These are phyloP conservation scores for Gadus chalcogrammus DNA, from an alignment of 2,113 vertebrate genomes.

Conservation along the genomic window DNA sequence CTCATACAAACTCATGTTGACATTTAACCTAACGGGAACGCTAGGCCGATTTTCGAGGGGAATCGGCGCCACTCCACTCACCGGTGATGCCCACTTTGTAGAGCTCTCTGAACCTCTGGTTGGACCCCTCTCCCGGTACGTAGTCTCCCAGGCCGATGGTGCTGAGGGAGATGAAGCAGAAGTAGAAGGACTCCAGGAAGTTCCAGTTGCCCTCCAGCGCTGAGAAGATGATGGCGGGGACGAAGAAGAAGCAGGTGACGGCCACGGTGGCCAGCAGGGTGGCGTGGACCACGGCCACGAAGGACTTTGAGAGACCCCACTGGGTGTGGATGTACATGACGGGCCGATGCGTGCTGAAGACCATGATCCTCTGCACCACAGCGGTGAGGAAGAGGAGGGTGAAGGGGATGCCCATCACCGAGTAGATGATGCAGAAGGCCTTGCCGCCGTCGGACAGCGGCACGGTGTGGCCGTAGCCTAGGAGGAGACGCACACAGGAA, in stretches of 20 bases:
- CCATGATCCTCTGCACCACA: slow-evolving; percentile 91
- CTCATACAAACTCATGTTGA: too few relatives aligned
- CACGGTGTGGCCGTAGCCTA: slow-evolving; percentile 95
- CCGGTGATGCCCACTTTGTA: slow-evolving; percentile 95
- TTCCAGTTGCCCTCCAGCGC: slow-evolving; percentile 93
- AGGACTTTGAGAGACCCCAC: slow-evolving; percentile 89
- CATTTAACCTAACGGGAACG: too few relatives aligned
- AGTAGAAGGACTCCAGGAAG: slow-evolving; percentile 96
- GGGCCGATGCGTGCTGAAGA: slow-evolving; percentile 82
- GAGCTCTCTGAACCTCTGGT: slow-evolving; percentile 89
- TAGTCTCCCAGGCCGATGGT: slow-evolving; percentile 97
- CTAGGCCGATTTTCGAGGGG: too few relatives aligned
- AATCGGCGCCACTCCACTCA: slow-evolving; percentile 61
- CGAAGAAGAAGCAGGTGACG: slow-evolving; percentile 87
- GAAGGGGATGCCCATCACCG: slow-evolving; percentile 92
- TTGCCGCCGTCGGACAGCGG: slow-evolving; percentile 94
- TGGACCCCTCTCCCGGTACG: slow-evolving; percentile 88
- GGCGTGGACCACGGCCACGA: slow-evolving; percentile 85
- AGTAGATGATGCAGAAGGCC: slow-evolving; percentile 95
- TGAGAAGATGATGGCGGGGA: slow-evolving; percentile 91
- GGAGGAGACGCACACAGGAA: not conserved
- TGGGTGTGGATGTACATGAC: slow-evolving; percentile 83
- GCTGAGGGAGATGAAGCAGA: slow-evolving; percentile 96
- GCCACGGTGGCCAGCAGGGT: slow-evolving; percentile 78
- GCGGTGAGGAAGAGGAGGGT: slow-evolving; percentile 96